Percentiles rank a stretch among this genome's conserved stretches.
phyloP scores from a whole-genome alignment of 2,888 invertebrate genomes.

The Pseudococcus longispinus region DNA sequence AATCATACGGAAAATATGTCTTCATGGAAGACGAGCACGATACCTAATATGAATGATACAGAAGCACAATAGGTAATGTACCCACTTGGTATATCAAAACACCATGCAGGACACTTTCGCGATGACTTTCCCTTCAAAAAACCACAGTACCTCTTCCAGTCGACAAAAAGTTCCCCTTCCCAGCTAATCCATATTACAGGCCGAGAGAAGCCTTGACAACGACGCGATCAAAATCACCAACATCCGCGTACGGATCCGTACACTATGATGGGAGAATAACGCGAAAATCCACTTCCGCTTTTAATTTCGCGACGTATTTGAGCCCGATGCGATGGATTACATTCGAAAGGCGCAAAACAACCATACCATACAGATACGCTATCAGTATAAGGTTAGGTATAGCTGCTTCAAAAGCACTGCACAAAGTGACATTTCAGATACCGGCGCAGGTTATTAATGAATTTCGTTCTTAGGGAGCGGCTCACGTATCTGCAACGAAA shows the following conservation, averaged over 20 bases:
- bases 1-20: too few relatives aligned
- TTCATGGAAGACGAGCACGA: too few relatives aligned
- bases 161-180: background rate
- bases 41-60: background rate
- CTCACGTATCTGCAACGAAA: conserved; percentile 41
- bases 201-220: background rate
- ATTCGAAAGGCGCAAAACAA: conserved; percentile 29
- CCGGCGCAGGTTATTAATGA: conserved; percentile 53
- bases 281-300: conserved; percentile 49
- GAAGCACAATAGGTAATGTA: too few relatives aligned
- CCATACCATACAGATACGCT: conserved; percentile 13
- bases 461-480: conserved; percentile 55
- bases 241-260: background rate
- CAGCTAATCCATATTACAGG: background rate
- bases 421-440: conserved; percentile 56
- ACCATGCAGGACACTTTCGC: background rate
- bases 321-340: conserved; percentile 17
- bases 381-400: conserved; percentile 22
- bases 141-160: background rate
- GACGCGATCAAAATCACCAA: background rate
- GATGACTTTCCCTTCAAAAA: background rate
- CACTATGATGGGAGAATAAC: conserved; percentile 7
- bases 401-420: conserved; percentile 50
- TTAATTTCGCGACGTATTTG: conserved; percentile 47
- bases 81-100: background rate